phyloP scores from a whole-genome alignment of 2,113 vertebrate species.

The Zosterops lateralis region DNA sequence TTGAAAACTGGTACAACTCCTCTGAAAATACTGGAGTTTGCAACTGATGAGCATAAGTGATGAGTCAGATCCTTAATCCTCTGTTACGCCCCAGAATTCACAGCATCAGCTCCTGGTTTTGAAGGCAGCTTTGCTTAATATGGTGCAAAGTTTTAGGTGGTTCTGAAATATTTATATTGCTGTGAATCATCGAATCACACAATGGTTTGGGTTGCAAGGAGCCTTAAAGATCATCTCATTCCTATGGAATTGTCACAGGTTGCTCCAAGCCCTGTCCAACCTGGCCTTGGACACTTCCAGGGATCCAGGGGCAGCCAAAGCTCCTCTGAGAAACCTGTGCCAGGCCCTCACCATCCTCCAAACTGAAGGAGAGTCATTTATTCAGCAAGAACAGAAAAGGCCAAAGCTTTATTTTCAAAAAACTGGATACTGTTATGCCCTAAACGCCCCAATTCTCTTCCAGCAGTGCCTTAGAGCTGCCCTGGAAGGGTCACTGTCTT shows the following conservation, averaged over 20 bases:
- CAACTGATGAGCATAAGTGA: conserved; percentile 31
- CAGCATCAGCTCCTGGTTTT: conserved; percentile 13
- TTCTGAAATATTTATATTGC: background rate
- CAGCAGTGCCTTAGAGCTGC: background rate
- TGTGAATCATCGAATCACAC: background rate
- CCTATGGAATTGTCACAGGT: background rate
- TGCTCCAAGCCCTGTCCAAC: background rate
- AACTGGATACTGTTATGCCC: background rate
- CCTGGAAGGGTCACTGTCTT: background rate
- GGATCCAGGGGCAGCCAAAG: background rate
- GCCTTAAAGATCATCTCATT: background rate
- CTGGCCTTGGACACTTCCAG: background rate
- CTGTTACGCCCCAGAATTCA: conserved; percentile 19
- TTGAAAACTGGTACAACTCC: conserved; percentile 21
- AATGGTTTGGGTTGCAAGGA: background rate
- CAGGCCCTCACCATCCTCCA: background rate
- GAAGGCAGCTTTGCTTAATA: conserved; percentile 5
- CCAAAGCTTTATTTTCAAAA: background rate
- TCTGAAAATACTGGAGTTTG: conserved; percentile 32
- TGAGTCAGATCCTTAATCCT: conserved; percentile 52
- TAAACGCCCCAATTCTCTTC: background rate
- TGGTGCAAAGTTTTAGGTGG: background rate
- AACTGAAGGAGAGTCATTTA: background rate
- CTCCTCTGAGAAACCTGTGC: background rate
- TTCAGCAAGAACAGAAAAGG: background rate